phyloP scores from a whole-genome alignment of 1,140 invertebrate species.

The Nomia melanderi region DNA sequence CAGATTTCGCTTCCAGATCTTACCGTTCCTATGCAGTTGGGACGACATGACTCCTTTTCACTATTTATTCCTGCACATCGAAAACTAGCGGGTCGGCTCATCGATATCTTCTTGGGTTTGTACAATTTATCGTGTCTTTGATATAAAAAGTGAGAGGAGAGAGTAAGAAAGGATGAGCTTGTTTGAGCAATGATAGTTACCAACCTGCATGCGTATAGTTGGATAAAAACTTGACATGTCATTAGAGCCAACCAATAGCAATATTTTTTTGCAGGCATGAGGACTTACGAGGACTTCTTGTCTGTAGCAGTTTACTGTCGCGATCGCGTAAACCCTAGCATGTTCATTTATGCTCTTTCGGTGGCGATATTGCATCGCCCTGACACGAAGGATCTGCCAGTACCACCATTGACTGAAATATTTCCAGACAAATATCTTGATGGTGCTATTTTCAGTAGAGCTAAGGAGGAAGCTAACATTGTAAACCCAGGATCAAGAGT shows the following conservation, averaged over 20 bases:
- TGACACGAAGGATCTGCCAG: conserved; percentile 86
- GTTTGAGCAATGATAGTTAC: no score
- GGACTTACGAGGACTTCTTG: conserved; percentile 86
- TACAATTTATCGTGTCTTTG: background rate
- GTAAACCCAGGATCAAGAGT: conserved; percentile 85
- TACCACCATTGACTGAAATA: conserved; percentile 86
- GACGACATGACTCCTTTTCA: conserved; percentile 87
- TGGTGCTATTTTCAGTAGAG: conserved; percentile 85
- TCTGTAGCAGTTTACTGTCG: conserved; percentile 87
- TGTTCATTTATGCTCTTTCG: conserved; percentile 89
- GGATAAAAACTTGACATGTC: no score
- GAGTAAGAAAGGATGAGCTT: no score
- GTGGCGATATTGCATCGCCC: conserved; percentile 88
- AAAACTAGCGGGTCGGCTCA: conserved; percentile 85
- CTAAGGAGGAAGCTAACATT: conserved; percentile 86
- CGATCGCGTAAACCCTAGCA: conserved; percentile 87
- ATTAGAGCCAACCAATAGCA: background rate
- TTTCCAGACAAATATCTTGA: conserved; percentile 91
- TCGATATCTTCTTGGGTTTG: conserved; percentile 87
- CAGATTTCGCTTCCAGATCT: conserved; percentile 87
- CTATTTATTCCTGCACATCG: conserved; percentile 88
- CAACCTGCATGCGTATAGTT: no score
- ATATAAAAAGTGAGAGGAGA: no score
- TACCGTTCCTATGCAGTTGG: conserved; percentile 84
- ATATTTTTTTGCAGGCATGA: conserved; percentile 81